Conservation (phyloP, 2,113 vertebrate species). For the Pseudorasbora parva region DNA sequence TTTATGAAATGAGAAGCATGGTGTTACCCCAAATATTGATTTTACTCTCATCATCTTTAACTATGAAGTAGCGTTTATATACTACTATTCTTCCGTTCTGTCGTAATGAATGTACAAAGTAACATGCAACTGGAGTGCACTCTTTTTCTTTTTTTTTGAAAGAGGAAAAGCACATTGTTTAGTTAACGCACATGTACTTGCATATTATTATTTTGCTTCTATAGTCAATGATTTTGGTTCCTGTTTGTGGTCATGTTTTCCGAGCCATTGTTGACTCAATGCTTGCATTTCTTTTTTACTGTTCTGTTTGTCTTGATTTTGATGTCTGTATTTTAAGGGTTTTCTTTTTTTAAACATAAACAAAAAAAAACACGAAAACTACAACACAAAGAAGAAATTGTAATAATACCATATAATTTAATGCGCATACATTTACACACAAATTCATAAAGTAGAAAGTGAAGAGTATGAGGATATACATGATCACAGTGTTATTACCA, state of each 20-base stretch:
- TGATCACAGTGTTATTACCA: constrained; percentile 80
- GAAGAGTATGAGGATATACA: constrained; percentile 66
- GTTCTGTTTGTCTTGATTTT: constrained; percentile 1
- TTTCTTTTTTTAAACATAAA: not conserved
- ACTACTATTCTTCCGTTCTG: constrained; percentile 5
- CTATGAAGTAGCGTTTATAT: constrained; percentile 14
- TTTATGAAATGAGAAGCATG: not conserved
- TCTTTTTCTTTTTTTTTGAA: not conserved
- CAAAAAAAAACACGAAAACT: not conserved
- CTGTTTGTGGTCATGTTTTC: constrained; percentile 26
- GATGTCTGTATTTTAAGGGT: constrained; percentile 8
- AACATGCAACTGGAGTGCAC: not conserved
- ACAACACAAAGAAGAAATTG: constrained; percentile 2
- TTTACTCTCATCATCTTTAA: not conserved
- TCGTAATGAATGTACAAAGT: constrained; percentile 13
- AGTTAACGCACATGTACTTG: not conserved
- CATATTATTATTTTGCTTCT: constrained; percentile 16
- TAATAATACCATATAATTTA: constrained; percentile 76
- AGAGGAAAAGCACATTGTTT: constrained; percentile 3
- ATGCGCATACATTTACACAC: constrained; percentile 73
- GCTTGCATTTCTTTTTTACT: not conserved
- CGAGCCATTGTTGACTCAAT: not conserved
- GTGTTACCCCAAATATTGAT: not conserved
- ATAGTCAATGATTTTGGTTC: not conserved
- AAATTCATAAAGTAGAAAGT: constrained; percentile 79